Evolutionary conservation across 2,888 invertebrate genomes (phyloP), one percentile per base, ranked within the genome.

Genomic region (Cordilura impudica): DNA sequence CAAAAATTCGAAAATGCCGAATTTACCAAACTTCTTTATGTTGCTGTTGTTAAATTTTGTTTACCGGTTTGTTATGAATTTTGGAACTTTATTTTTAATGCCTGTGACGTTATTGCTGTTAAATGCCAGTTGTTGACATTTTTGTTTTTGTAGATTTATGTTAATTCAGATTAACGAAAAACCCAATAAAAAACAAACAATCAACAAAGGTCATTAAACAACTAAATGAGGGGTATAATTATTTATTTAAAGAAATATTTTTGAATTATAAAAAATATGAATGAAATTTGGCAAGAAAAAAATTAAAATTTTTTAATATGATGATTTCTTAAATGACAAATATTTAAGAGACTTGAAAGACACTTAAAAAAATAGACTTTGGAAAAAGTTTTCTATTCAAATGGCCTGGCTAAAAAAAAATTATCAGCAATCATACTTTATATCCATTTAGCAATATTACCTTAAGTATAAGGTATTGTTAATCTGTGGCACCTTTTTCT

Each of bases 51-150:
- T n/a, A n/a, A n/a, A n/a, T n/a, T n/a, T n/a, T n/a, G n/a, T n/a
- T n/a, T n/a, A n/a, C n/a, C n/a, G n/a, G n/a, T n/a, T n/a, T n/a
- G n/a, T n/a, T n/a, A n/a, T n/a, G n/a, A n/a, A n/a, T n/a, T n/a
- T n/a, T n/a, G n/a, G n/a, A n/a, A n/a, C n/a, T n/a, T n/a, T n/a
- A n/a, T n/a, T n/a, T n/a, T n/a, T n/a, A n/a, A n/a, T n/a, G n/a
- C n/a, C n/a, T n/a, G n/a, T n/a, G n/a, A n/a, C n/a, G n/a, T n/a
- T n/a, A n/a, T n/a, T n/a, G n/a, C n/a, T n/a, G n/a, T 54, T 54
- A 54, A 54, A 54, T 54, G 54, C 21, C 54, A 54, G 54, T 54
- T 31, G 54, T 29, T 54, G 54, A 54, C 54, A 54, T 54, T 54
- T 39, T 39, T 39, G 35, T 39, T 39, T 39, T 39, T n/a, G 35